A percentile compares a stretch with the other conserved stretches of the same genome.
These are phyloP conservation scores for Megalopta genalis DNA, from an alignment of 1,140 invertebrate species.

Conservation along the genomic window DNA sequence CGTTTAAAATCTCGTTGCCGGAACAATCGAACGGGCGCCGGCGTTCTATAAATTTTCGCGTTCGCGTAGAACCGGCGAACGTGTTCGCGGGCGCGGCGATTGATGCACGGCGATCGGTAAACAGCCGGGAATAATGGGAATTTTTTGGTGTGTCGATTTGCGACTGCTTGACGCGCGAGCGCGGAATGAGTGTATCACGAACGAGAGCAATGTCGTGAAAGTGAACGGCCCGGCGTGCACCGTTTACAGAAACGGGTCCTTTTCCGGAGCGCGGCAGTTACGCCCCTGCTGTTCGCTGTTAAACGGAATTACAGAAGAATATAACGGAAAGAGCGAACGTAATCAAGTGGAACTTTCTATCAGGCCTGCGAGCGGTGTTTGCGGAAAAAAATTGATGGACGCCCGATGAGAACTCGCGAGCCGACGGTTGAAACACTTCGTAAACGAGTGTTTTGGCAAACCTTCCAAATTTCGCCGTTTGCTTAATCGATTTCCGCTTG, in stretches of 20 bases:
- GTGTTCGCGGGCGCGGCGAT: not conserved
- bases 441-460: not conserved
- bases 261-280: conserved; percentile 13
- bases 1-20: not conserved
- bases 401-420: not conserved
- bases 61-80: not conserved
- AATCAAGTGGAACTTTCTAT: not conserved
- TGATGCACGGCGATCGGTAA: not conserved
- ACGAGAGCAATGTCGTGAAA: conserved; percentile 30
- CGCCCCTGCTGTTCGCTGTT: conserved; percentile 7
- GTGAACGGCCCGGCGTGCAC: conserved; percentile 3
- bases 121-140: not conserved
- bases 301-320: conserved; percentile 10
- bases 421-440: not conserved
- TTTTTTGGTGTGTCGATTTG: not conserved
- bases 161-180: not conserved
- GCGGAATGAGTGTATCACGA: not conserved
- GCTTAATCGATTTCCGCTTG: no score
- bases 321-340: not conserved
- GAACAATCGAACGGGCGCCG: not conserved
- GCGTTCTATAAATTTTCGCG: not conserved
- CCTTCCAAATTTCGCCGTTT: no score
- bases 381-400: not conserved
- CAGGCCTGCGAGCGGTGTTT: not conserved
- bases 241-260: conserved; percentile 22